phyloP scores from a whole-genome alignment of 2,797 vertebrate genomes.

The Chiloscyllium punctatum region DNA sequence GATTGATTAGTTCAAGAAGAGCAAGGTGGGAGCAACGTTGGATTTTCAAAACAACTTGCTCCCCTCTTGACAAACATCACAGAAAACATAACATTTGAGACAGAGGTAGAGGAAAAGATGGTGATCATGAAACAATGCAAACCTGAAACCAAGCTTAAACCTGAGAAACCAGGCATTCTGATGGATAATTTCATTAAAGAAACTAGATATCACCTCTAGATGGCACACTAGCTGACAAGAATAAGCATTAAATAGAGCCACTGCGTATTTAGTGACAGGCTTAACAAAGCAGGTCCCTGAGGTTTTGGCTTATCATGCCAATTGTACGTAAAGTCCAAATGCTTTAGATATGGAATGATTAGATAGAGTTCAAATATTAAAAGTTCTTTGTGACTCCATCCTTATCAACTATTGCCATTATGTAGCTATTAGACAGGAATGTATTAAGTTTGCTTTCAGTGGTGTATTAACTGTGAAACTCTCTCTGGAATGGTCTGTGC shows the following conservation, averaged over 20 bases:
- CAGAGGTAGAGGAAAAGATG: neutral
- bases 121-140: neutral
- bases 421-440: neutral
- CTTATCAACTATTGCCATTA: neutral
- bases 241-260: neutral
- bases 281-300: neutral
- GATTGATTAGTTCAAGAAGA: neutral
- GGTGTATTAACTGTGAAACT: neutral
- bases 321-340: neutral
- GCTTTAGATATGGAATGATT: neutral
- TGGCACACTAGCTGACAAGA: neutral
- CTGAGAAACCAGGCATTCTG: neutral
- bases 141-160: neutral
- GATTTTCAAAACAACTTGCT: neutral
- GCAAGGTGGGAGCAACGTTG: neutral
- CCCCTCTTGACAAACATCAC: neutral
- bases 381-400: neutral
- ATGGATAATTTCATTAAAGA: neutral
- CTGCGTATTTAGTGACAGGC: neutral
- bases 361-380: neutral
- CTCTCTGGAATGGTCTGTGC: neutral
- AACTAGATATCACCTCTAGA: neutral
- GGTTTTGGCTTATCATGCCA: neutral
- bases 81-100: neutral
- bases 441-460: neutral